A percentile compares a stretch with the other conserved stretches of the same genome.
Evolutionary conservation across 1,140 invertebrate genomes (phyloP).

Genomic region (Penaeus japonicus): DNA sequence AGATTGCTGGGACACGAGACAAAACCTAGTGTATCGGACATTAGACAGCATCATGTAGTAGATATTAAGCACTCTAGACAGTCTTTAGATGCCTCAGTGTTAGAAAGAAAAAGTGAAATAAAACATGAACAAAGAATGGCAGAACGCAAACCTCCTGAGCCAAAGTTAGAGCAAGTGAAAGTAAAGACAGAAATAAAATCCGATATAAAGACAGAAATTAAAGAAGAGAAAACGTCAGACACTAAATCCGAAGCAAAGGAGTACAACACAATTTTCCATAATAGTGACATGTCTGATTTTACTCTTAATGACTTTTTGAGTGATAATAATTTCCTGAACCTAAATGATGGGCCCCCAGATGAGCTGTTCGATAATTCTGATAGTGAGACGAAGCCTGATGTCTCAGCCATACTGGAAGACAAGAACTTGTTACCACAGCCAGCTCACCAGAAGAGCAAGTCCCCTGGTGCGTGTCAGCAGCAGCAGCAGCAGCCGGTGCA

Average conservation of each 20-base stretch:
- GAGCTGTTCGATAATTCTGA: conserved; percentile 57
- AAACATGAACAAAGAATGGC: conserved; percentile 51
- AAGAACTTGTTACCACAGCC: conserved; percentile 27
- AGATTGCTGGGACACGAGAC: conserved; percentile 27
- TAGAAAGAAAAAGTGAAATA: conserved; percentile 49
- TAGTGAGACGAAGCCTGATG: conserved; percentile 37
- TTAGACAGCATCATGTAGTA: conserved; percentile 40
- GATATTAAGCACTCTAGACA: conserved; percentile 52
- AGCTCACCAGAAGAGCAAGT: conserved; percentile 51
- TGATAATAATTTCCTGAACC: conserved; percentile 44
- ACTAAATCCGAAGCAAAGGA: conserved; percentile 1
- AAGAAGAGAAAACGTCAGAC: conserved; percentile 43
- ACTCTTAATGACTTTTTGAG: conserved; percentile 51
- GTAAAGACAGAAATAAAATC: conserved; percentile 43
- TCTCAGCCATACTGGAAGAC: conserved; percentile 32
- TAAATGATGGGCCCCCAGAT: conserved; percentile 56
- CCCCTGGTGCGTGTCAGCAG: conserved; percentile 43
- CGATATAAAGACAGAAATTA: conserved; percentile 48
- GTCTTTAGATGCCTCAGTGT: conserved; percentile 35
- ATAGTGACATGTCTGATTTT: conserved; percentile 55
- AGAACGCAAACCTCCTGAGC: conserved; percentile 49
- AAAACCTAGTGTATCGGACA: conserved; percentile 47
- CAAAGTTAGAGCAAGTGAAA: conserved; percentile 43
- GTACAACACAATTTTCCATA: conserved; percentile 57
- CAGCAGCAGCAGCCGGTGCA: conserved; percentile 21